phyloP scores from a whole-genome alignment of 2,113 vertebrate genomes.

The Paradisaea rubra region DNA sequence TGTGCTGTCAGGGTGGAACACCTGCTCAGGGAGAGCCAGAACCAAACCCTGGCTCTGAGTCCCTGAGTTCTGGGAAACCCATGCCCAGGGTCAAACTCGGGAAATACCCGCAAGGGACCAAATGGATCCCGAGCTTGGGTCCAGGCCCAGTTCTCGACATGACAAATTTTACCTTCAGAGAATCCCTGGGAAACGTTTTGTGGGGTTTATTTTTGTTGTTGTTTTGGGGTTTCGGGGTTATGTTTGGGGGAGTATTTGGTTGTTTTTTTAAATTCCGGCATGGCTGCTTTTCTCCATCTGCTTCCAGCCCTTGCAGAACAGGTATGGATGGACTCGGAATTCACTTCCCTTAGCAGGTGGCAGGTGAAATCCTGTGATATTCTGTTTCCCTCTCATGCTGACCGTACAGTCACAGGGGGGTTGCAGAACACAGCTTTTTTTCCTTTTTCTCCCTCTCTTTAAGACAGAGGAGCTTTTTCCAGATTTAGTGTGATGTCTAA shows the following conservation, averaged over 20 bases:
- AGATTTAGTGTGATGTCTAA: background rate
- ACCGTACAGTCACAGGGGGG: background rate
- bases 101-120: background rate
- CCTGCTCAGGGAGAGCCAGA: background rate
- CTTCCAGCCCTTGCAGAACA: background rate
- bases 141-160: background rate
- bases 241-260: background rate
- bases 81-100: background rate
- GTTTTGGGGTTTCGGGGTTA: background rate
- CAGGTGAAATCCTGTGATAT: background rate
- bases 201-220: background rate
- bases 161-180: background rate
- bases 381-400: background rate
- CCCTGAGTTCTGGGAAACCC: background rate
- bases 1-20: background rate
- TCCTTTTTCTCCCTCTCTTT: background rate
- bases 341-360: background rate
- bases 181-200: background rate
- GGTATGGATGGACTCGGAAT: background rate
- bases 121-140: background rate
- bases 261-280: background rate
- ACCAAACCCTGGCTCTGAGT: background rate
- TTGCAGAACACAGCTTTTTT: background rate
- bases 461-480: background rate
- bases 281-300: background rate